Percentiles rank a stretch among this genome's conserved stretches.
Conservation (phyloP, 2,113 vertebrate genomes). For the Panthera leo region DNA sequence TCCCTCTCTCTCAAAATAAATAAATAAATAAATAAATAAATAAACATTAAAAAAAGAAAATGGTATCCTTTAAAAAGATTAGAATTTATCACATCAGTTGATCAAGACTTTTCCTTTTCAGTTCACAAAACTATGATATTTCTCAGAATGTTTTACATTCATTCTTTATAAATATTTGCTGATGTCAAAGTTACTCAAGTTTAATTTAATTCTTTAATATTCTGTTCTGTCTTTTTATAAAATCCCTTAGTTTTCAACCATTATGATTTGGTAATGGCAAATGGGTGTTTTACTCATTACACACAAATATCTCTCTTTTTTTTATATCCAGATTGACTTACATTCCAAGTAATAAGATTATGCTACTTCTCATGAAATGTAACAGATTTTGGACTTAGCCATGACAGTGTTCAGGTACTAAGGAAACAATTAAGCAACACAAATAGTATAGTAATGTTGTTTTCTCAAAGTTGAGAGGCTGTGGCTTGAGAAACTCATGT, state of each 20-base stretch:
- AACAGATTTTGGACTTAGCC: neutral
- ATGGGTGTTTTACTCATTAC: neutral
- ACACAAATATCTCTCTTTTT: neutral
- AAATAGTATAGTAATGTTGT: neutral
- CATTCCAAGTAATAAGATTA: neutral
- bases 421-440: neutral
- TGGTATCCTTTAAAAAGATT: neutral
- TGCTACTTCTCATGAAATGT: neutral
- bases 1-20: too few relatives aligned
- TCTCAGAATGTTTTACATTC: neutral
- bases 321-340: neutral
- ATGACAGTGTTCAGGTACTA: neutral
- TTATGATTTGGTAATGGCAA: conserved; percentile 27
- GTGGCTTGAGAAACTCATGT: neutral
- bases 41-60: too few relatives aligned
- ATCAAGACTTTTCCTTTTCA: neutral
- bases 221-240: neutral
- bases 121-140: neutral
- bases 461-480: neutral
- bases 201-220: neutral
- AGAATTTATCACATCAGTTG: neutral
- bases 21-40: too few relatives aligned
- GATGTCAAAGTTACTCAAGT: neutral
- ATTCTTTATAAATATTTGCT: neutral
- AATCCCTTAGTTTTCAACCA: neutral